Percentiles rank a stretch among this genome's conserved stretches.
Evolutionary conservation across 2,888 invertebrate genomes (phyloP).

Genomic region (Candidula unifasciata): DNA sequence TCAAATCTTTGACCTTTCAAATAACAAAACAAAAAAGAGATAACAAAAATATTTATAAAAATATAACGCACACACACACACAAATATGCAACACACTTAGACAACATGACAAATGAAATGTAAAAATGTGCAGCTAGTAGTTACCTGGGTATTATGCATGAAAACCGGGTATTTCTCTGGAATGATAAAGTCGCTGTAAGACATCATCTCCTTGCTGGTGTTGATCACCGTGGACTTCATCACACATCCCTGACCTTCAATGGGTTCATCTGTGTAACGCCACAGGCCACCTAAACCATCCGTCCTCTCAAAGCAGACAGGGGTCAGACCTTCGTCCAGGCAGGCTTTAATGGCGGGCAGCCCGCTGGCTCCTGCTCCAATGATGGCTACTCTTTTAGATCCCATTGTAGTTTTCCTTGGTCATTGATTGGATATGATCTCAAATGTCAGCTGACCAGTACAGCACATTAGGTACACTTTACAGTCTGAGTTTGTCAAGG

Average conservation of each 20-base stretch:
- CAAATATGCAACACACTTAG: too few relatives aligned
- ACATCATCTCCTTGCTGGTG: constrained; percentile 75
- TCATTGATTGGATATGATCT: background rate
- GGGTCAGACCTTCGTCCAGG: constrained; percentile 69
- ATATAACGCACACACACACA: too few relatives aligned
- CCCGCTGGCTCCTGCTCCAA: constrained; percentile 72
- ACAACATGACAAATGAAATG: too few relatives aligned
- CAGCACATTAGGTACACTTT: too few relatives aligned
- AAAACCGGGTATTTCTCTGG: constrained; percentile 74
- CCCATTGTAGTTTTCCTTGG: background rate
- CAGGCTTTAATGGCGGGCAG: constrained; percentile 72
- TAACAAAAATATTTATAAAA: too few relatives aligned
- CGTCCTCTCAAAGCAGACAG: constrained; percentile 73
- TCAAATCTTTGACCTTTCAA: too few relatives aligned
- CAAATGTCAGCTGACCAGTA: too few relatives aligned
- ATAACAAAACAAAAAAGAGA: too few relatives aligned
- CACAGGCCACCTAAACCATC: constrained; percentile 74
- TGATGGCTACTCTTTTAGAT: constrained; percentile 63
- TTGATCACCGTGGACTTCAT: constrained; percentile 75
- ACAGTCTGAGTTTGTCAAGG: too few relatives aligned
- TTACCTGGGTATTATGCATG: constrained; percentile 74
- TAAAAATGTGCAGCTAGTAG: too few relatives aligned
- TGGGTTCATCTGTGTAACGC: constrained; percentile 66
- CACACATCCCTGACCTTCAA: constrained; percentile 69
- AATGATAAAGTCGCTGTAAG: constrained; percentile 77